Percentiles rank a stretch among this genome's conserved stretches.
Conservation (phyloP, 2,888 invertebrate species). For the Leptopilina syphax region DNA sequence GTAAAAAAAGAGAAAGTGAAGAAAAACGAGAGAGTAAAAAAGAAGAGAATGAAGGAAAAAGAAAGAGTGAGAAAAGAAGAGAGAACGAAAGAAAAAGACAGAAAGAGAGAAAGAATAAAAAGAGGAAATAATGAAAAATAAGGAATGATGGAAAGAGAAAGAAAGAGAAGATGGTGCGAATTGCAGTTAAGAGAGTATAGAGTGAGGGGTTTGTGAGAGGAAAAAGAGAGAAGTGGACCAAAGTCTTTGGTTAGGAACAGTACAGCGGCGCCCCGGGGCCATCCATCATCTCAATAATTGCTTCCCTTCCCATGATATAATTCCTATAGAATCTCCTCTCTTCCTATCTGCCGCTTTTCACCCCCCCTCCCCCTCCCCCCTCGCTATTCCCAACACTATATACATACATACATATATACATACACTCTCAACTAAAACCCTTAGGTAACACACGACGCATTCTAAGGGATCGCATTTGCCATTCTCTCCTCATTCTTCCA, state of each 20-base stretch:
- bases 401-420: no score
- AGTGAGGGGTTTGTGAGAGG: slow-evolving; percentile 50
- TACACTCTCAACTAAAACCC: slow-evolving; percentile 42
- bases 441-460: slow-evolving; percentile 58
- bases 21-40: no score
- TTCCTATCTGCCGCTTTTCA: slow-evolving; percentile 49
- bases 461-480: slow-evolving; percentile 59
- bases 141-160: slow-evolving; percentile 45
- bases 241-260: slow-evolving; percentile 69
- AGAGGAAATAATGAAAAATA: no score
- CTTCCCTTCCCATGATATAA: slow-evolving; percentile 68
- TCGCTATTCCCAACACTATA: no score
- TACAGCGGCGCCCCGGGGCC: slow-evolving; percentile 73
- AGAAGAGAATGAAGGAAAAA: no score
- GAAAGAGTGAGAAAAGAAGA: no score
- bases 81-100: no score
- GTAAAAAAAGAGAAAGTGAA: no score
- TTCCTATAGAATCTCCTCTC: slow-evolving; percentile 62
- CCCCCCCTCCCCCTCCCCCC: slow-evolving; percentile 47
- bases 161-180: slow-evolving; percentile 35
- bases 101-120: no score
- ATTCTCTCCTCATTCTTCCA: slow-evolving; percentile 54
- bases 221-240: slow-evolving; percentile 57
- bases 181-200: slow-evolving; percentile 43
- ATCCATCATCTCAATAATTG: slow-evolving; percentile 75